Evolutionary conservation across 2,113 vertebrate genomes (phyloP).

Genomic region (Martes martes): DNA sequence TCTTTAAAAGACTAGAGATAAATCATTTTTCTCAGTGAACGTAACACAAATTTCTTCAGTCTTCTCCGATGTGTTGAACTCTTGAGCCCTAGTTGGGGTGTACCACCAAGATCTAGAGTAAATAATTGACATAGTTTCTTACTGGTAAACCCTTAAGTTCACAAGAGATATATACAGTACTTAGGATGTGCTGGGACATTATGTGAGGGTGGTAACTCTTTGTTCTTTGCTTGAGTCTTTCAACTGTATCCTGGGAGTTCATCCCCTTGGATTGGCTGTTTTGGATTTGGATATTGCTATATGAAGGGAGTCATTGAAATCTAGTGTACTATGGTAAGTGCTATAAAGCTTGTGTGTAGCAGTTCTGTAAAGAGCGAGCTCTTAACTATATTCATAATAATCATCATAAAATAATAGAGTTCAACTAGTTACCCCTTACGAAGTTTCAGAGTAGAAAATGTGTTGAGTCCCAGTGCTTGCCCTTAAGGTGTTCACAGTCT

Average conservation of each 20-base stretch:
- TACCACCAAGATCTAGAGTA: not conserved
- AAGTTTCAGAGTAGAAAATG: not conserved
- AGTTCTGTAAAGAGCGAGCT: not conserved
- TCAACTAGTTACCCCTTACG: not conserved
- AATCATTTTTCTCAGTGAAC: not conserved
- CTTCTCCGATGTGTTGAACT: not conserved
- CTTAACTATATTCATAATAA: not conserved
- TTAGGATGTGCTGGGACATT: not conserved
- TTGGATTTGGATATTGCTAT: not conserved
- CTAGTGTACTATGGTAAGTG: not conserved
- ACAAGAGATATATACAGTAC: not conserved
- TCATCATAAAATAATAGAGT: not conserved
- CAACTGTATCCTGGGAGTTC: not conserved
- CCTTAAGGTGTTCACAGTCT: not conserved
- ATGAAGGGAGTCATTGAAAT: not conserved
- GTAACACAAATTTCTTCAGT: not conserved
- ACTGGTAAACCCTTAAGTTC: not conserved
- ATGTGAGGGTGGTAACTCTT: not conserved
- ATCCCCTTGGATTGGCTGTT: not conserved
- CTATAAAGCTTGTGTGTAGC: not conserved
- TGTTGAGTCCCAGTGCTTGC: not conserved
- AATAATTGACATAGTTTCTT: not conserved
- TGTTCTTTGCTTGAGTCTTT: not conserved
- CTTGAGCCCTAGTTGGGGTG: not conserved
- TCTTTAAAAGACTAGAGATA: not conserved